A percentile compares a stretch with the other conserved stretches of the same genome.
Evolutionary conservation across 2,888 invertebrate genomes (phyloP).

Genomic region (Dorcus hopei): DNA sequence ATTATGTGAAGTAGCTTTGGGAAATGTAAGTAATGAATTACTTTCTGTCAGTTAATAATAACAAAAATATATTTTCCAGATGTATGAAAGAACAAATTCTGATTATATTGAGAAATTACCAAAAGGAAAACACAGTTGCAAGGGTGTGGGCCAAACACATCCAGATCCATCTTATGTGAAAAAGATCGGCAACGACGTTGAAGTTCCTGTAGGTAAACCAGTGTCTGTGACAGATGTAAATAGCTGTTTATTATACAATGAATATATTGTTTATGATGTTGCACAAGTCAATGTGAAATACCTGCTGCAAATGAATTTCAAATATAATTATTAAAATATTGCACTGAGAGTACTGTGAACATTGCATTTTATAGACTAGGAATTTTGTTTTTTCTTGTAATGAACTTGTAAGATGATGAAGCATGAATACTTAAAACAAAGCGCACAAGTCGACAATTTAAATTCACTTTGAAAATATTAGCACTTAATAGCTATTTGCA

Average conservation of each 20-base stretch:
- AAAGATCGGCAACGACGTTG: constrained; percentile 64
- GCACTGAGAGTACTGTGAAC: no score
- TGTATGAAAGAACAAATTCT: constrained; percentile 71
- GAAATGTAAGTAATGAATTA: constrained; percentile 67
- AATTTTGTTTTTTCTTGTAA: no score
- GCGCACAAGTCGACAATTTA: no score
- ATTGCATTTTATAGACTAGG: no score
- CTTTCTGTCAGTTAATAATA: neutral
- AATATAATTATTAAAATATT: constrained; percentile 60
- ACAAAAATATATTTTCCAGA: constrained; percentile 40
- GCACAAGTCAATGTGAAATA: constrained; percentile 92
- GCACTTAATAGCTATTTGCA: no score
- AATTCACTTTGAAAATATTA: no score
- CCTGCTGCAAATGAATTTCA: constrained; percentile 81
- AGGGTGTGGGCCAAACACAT: constrained; percentile 80
- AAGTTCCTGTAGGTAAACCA: constrained; percentile 75
- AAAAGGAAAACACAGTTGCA: constrained; percentile 80
- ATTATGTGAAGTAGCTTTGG: constrained; percentile 93
- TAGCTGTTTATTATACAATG: constrained; percentile 79
- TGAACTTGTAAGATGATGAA: no score
- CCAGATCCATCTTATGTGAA: constrained; percentile 66
- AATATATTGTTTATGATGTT: constrained; percentile 95
- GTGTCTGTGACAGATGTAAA: constrained; percentile 43
- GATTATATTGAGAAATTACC: constrained; percentile 77
- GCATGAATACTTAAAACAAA: no score